phyloP scores from a whole-genome alignment of 2,888 invertebrate species.

The Molorchus minor region DNA sequence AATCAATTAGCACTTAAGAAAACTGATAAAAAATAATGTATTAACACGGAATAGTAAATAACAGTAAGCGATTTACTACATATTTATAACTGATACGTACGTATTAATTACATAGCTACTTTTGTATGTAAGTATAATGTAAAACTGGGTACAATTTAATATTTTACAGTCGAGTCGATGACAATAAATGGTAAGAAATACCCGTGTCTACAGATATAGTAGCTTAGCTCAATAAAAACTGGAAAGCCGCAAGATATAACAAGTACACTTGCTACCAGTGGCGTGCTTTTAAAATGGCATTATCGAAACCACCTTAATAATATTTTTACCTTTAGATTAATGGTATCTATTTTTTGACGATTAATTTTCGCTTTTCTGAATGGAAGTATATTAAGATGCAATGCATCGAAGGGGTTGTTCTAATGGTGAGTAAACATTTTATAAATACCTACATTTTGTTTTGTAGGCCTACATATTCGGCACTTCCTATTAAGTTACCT shows the following conservation, averaged over 20 bases:
- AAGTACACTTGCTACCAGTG: conserved; percentile 17
- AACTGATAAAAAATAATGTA: conserved; percentile 16
- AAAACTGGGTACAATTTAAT: conserved; percentile 19
- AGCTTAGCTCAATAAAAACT: conserved; percentile 35
- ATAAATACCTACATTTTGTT: too few species aligned
- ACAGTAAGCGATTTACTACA: conserved; percentile 13
- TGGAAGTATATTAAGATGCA: too few species aligned
- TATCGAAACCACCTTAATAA: too few species aligned
- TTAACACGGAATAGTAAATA: conserved; percentile 17
- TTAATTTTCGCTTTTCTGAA: too few species aligned
- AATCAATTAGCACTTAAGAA: background rate
- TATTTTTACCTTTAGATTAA: too few species aligned
- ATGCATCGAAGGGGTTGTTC: too few species aligned
- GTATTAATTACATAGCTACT: conserved; percentile 12
- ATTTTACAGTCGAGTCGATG: conserved; percentile 34
- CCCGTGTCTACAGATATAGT: conserved; percentile 45
- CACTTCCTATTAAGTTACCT: too few species aligned
- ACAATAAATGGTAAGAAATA: conserved; percentile 49
- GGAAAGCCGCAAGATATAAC: conserved; percentile 41
- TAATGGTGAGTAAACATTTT: too few species aligned
- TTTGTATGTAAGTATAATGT: conserved; percentile 17
- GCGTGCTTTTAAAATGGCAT: too few species aligned
- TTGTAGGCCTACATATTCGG: background rate
- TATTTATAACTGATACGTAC: conserved; percentile 19
- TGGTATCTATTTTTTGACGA: too few species aligned